Evolutionary conservation across 2,888 invertebrate genomes (phyloP), one percentile per base, ranked within the genome.

Genomic region (Conchocele bisecta): DNA sequence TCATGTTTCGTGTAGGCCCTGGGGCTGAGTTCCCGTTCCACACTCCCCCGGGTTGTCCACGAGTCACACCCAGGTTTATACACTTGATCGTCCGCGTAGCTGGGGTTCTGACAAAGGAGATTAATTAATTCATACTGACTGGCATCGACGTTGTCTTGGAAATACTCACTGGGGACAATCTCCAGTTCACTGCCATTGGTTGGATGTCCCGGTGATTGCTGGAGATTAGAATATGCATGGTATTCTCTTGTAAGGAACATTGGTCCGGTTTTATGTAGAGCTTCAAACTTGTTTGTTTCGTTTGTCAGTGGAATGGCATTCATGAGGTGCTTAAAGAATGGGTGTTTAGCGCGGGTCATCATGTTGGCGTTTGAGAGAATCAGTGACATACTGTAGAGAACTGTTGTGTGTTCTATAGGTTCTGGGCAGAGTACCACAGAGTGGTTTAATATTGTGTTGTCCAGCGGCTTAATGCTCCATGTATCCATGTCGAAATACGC

Each of bases 401-500:
- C 44, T 15, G 85, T 71, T 0, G 87, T 75, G 63, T 88, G 87
- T 46, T 82, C 87, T 53, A 81, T 84, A 11, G 87, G 88, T 69
- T 88, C 88, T 65, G 85, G 84, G 17, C 84, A 83, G 22, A 88
- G 53, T 33, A 86, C 81, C 67, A 87, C 86, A 6, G 81, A 56
- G 65, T 84, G 85, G 51, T 84, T 82, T 20, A 58, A 63, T 2
- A 77, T 54, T 15, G 86, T 59, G 0, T 82, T 82, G 26, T 85
- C 83, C 3, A 89, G 41, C 1, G 86, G 80, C 31, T 79, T 74
- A 3, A 89, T 72, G 61, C 85, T 84, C 54, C 86, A 83, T 69
- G 88, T 82, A 54, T 89, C 89, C 64, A 89, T 61, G 58, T 89
- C 89, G 1, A 84, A 86, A 69, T 89, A 89, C 1, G 89, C 71